Conservation (phyloP, 64 coral and sea anemone species). For the Pocillopora verrucosa region DNA sequence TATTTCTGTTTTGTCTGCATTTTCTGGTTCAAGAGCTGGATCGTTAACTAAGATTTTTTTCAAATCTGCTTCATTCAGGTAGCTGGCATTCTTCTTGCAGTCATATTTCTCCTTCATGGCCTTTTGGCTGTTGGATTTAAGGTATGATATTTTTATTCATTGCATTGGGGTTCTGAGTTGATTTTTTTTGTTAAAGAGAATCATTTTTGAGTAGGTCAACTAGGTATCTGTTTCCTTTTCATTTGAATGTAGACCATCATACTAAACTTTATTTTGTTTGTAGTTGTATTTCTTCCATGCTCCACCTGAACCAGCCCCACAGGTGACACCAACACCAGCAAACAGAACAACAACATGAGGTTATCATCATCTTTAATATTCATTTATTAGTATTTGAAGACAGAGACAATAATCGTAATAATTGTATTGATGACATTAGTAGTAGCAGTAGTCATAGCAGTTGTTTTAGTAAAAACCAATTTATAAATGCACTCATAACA, state of each 20-base stretch:
- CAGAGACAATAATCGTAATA: too few relatives aligned
- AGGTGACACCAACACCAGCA: background rate
- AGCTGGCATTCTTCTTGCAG: conserved; percentile 6
- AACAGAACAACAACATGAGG: background rate
- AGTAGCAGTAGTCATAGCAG: too few relatives aligned
- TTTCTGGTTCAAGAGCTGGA: background rate
- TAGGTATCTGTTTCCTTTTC: background rate
- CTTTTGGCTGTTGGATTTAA: conserved; percentile 71
- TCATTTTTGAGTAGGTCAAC: too few relatives aligned
- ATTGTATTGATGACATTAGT: too few relatives aligned
- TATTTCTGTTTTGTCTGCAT: background rate
- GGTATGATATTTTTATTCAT: background rate
- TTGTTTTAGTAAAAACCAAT: too few relatives aligned
- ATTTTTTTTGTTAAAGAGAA: too few relatives aligned
- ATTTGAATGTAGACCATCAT: background rate
- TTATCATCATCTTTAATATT: background rate
- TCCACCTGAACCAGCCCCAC: background rate
- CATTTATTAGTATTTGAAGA: background rate
- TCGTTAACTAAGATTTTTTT: background rate
- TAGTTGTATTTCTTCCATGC: background rate
- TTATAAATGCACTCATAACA: too few relatives aligned
- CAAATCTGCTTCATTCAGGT: background rate
- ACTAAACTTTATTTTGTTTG: background rate
- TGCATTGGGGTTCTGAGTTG: background rate
- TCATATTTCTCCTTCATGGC: conserved; percentile 54